Evolutionary conservation across 2,888 invertebrate species (phyloP).

Genomic region (Phyllotreta striolata): DNA sequence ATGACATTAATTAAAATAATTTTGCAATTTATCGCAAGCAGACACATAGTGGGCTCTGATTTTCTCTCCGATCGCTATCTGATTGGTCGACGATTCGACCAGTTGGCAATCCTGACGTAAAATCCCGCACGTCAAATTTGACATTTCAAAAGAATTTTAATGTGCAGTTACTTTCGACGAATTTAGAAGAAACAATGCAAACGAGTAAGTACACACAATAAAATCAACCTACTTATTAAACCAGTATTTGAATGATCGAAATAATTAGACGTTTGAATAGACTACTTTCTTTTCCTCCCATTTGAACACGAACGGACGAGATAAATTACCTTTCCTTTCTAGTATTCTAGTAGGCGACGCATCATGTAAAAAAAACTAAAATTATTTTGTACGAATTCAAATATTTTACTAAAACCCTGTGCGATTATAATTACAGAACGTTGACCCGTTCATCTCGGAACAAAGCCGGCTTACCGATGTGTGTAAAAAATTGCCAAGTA

Average conservation of each 20-base stretch:
- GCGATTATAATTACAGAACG: conserved; percentile 13
- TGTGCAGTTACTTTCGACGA: too few relatives aligned
- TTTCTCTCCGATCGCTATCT: too few relatives aligned
- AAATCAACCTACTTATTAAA: conserved; percentile 1
- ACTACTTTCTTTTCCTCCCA: conserved; percentile 5
- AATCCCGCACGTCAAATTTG: too few relatives aligned
- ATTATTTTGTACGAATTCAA: background rate
- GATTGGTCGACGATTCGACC: too few relatives aligned
- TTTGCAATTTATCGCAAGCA: too few relatives aligned
- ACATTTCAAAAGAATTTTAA: too few relatives aligned
- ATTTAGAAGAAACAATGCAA: too few relatives aligned
- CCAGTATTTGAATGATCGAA: background rate
- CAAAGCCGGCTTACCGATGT: conserved; percentile 16
- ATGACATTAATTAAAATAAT: too few relatives aligned
- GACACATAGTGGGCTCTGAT: too few relatives aligned
- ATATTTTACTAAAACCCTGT: background rate
- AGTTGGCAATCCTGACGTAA: too few relatives aligned
- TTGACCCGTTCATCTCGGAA: conserved; percentile 12
- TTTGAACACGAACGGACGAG: background rate
- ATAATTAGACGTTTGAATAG: too few relatives aligned
- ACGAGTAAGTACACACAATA: background rate
- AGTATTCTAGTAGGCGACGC: background rate
- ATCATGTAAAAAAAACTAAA: background rate
- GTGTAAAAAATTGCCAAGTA: conserved; percentile 5
- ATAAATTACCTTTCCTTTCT: background rate